phyloP scores from a whole-genome alignment of 2,797 vertebrate genomes.

The Sebastes hubbsi region DNA sequence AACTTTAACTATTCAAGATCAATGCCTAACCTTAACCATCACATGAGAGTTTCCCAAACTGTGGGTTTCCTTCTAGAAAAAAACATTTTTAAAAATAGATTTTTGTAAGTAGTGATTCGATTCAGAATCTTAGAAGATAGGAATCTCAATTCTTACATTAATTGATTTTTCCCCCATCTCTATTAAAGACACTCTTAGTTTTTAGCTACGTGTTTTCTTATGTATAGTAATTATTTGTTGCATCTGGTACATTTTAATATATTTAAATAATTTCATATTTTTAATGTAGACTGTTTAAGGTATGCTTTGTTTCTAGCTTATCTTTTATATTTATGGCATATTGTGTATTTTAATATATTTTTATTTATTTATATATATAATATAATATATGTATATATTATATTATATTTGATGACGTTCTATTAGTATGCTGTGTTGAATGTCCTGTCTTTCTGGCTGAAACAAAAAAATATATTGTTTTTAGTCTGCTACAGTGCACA shows the following conservation, averaged over 20 bases:
- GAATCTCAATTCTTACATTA: too few relatives aligned
- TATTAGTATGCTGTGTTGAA: background rate
- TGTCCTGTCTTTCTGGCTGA: too few relatives aligned
- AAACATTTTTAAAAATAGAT: too few relatives aligned
- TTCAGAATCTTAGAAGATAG: too few relatives aligned
- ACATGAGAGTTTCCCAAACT: too few relatives aligned
- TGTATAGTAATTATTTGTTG: background rate
- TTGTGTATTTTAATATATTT: background rate
- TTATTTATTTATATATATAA: too few relatives aligned
- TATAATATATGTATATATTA: background rate
- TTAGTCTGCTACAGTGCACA: background rate
- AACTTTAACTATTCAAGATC: too few relatives aligned
- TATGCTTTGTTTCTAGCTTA: background rate
- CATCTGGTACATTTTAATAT: background rate
- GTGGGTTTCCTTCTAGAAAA: too few relatives aligned
- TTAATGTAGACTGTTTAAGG: background rate
- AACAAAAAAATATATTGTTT: too few relatives aligned
- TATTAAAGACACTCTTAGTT: too few relatives aligned
- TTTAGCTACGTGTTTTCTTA: background rate
- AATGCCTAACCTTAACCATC: too few relatives aligned
- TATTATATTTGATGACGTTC: background rate
- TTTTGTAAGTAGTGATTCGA: too few relatives aligned
- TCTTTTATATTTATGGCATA: background rate
- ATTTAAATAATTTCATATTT: background rate
- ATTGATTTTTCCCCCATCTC: accelerated